Base-by-base conservation (phyloP, 2,113 vertebrate species). In the Phrynosoma blainvillii region DNA sequence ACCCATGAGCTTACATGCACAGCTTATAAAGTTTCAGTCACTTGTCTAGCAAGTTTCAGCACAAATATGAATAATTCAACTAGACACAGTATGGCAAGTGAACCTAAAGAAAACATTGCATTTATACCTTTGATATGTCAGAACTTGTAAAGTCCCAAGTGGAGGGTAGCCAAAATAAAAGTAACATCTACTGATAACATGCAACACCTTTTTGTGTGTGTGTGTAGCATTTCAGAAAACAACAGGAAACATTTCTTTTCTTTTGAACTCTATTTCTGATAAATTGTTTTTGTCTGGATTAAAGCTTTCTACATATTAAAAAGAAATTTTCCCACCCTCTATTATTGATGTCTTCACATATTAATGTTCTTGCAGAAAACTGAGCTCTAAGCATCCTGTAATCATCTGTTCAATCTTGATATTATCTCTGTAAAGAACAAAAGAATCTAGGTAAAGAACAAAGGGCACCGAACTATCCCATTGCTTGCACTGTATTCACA, bases 51-150 rank as follows among this genome's bases (percentile, higher is more conserved):
- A 73, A 70, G 5, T 23, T 90, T 94, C 87, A 93, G 87, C 42
- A 90, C 2, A 93, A 84, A 93, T 91, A 92, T 90, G 47, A 93
- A 87, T 92, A 75, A 93, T 93, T 94, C 82, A 87, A 0, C 14
- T 84, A 75, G 90, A 91, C 90, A 90, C 18, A 71, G 0, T 30
- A 79, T 71, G 75, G 89, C 59, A 89, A 94, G n/a, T 4, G 73
- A 94, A 65, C 21, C 80, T 90, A 85, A 90, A 90, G 36, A 56
- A 93, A 91, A 89, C 56, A 87, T 30, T 89, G 90, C 84, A 87
- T 80, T 52, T 73, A 78, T 75, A 62, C 32, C 1, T 78, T 21
- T 0, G 0, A 75, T 11, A 2, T 87, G 54, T 89, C 1, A 86
- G 0, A 73, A 93, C 90, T 92, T 84, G 40, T 77, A 30, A 84